Percentiles rank a stretch among this genome's conserved stretches.
phyloP scores from a whole-genome alignment of 2,888 invertebrate species.

The Cephus pulcher region DNA sequence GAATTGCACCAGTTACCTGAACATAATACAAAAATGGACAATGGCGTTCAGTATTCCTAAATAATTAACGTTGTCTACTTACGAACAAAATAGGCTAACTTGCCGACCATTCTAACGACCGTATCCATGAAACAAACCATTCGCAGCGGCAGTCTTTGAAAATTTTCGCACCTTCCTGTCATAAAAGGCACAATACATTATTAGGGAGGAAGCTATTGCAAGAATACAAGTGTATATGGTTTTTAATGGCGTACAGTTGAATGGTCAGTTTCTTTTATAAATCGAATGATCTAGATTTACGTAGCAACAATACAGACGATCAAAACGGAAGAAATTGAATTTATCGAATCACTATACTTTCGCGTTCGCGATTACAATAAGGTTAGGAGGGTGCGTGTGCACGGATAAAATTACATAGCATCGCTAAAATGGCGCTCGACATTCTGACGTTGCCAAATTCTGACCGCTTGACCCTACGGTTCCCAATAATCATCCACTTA shows the following conservation, averaged over 20 bases:
- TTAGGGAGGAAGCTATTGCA: background rate
- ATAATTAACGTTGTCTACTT: constrained; percentile 6
- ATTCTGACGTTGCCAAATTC: constrained; percentile 48
- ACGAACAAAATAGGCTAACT: background rate
- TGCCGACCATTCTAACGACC: background rate
- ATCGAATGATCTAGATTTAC: background rate
- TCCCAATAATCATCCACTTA: constrained; percentile 60
- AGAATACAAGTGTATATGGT: background rate
- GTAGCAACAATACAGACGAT: background rate
- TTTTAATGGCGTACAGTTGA: background rate
- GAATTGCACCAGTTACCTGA: constrained; percentile 3
- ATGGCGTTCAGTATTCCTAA: background rate
- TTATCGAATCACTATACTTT: background rate
- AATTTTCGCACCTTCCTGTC: constrained; percentile 2
- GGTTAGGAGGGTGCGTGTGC: constrained; percentile 20
- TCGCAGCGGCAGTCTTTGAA: constrained; percentile 5
- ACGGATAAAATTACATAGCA: constrained; percentile 47
- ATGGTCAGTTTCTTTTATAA: background rate
- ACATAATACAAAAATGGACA: background rate
- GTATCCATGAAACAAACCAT: constrained; percentile 1
- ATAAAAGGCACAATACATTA: constrained; percentile 1
- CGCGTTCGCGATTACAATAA: background rate
- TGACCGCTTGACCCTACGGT: constrained; percentile 39
- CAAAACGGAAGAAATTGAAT: background rate
- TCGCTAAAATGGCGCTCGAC: constrained; percentile 41